Base-by-base conservation (phyloP, 1,140 invertebrate species). In the Tachypleus tridentatus region DNA sequence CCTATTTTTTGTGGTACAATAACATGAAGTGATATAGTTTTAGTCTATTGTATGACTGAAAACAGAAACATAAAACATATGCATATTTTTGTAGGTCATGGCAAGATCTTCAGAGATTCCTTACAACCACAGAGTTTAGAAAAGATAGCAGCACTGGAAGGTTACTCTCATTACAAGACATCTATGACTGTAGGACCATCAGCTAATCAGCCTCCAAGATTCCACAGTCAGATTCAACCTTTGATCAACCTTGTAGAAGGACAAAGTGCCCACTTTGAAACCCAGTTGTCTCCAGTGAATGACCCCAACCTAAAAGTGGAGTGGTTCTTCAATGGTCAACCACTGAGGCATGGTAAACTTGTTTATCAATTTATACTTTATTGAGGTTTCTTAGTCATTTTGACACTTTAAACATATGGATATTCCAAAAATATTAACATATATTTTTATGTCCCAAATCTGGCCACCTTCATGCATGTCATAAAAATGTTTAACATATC, bases 281-380 rank as follows among this genome's bases (percentile, higher is more conserved):
- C 88, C 3, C 76, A 89, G 73, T 79, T 97, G 49, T 90, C 88
- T 47, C 94, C 94, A 8, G 84, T 93, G 1, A 89, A 86, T 64
- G 93, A 97, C 81, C 93, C 94, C 29, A 89, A 94, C 72, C 81
- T 97, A 63, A 87, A 87, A 72, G 92, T 98, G 5, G 91, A 95
- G 77, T 97, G 93, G 93, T 93, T 87, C 73, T 93, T 90, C 72
- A 93, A 97, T 76, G 92, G 91, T 61, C 89, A 93, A 76, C 92
- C 92, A 11, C 67, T 82, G 5, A 68, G 71, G 50, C 72, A 74
- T 72, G 91, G 83, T 61, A 80, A 82, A 50, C 59, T 57, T 48
- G n/a, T 47, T 29, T 29, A 29, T 29, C 29, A 29, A 29, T 29
- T 29, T 29, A 29, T 29, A 29, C 29, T 29, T 29, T 29, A 29